Evolutionary conservation across 1,140 invertebrate genomes (phyloP).

Genomic region (Zaprionus ghesquierei): DNA sequence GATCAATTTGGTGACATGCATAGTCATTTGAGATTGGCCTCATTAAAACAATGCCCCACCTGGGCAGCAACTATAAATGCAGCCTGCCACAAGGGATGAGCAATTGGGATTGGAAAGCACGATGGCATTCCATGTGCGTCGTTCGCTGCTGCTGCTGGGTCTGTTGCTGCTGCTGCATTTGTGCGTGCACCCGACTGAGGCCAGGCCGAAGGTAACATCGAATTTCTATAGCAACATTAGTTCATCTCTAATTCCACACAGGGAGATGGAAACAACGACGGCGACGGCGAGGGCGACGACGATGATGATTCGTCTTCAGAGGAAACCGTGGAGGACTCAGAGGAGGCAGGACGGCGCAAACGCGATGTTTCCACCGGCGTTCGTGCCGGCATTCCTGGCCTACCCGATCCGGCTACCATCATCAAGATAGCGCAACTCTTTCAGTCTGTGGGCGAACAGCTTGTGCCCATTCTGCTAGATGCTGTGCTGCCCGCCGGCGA

Average conservation of each 20-base stretch:
- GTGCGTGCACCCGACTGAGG: slow-evolving; percentile 28
- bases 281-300: slow-evolving; percentile 42
- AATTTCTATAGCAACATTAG: no score
- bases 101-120: slow-evolving; percentile 2
- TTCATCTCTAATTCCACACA: not conserved
- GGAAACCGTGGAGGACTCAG: slow-evolving; percentile 73
- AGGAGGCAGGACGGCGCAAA: slow-evolving; percentile 48
- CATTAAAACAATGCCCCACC: slow-evolving; percentile 34
- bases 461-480: slow-evolving; percentile 69
- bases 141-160: slow-evolving; percentile 38
- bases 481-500: slow-evolving; percentile 57
- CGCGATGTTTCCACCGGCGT: slow-evolving; percentile 39
- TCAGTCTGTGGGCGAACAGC: slow-evolving; percentile 68
- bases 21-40: slow-evolving; percentile 30
- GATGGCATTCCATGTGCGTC: slow-evolving; percentile 55
- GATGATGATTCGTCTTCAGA: slow-evolving; percentile 77
- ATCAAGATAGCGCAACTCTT: slow-evolving; percentile 75
- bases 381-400: slow-evolving; percentile 67
- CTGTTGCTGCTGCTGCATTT: slow-evolving; percentile 46
- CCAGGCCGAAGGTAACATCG: slow-evolving; percentile 55
- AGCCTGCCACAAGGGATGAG: not conserved
- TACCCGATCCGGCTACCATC: slow-evolving; percentile 75
- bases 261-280: not conserved
- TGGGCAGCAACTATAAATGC: slow-evolving; percentile 55
- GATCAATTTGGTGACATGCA: slow-evolving; percentile 61